phyloP scores from a whole-genome alignment of 2,797 vertebrate genomes.

The Notoglanidium macrostoma region DNA sequence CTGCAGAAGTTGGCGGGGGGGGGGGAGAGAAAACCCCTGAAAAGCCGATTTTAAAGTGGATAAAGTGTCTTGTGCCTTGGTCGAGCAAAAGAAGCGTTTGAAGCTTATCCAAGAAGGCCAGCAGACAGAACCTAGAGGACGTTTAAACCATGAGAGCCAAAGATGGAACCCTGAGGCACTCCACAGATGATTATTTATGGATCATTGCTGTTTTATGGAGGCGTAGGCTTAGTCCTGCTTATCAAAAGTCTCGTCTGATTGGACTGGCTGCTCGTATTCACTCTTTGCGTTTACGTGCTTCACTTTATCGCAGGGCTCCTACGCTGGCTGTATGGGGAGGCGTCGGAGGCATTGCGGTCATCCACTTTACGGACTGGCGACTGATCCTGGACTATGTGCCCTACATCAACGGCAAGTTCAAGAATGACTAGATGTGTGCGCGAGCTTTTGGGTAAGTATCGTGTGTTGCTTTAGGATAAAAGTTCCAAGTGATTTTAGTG shows the following conservation, averaged over 20 bases:
- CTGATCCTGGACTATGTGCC: conserved; percentile 89
- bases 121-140: neutral
- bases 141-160: neutral
- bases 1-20: neutral
- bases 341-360: conserved; percentile 74
- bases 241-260: neutral
- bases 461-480: neutral
- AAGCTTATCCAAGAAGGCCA: neutral
- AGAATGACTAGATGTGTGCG: conserved; percentile 71
- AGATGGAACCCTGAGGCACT: neutral
- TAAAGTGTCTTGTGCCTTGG: neutral
- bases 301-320: conserved; percentile 75
- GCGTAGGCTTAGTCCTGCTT: neutral
- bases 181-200: neutral
- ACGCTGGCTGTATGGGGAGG: conserved; percentile 79
- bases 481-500: neutral
- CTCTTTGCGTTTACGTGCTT: neutral
- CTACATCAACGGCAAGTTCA: conserved; percentile 88
- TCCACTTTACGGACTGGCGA: conserved; percentile 89
- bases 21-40: too few species aligned
- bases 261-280: neutral
- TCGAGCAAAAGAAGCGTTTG: neutral
- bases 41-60: too few species aligned
- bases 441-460: neutral
- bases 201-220: neutral